A percentile compares a stretch with the other conserved stretches of the same genome.
Conservation (phyloP, 2,113 vertebrate species). For the Leptocoma aspasia region DNA sequence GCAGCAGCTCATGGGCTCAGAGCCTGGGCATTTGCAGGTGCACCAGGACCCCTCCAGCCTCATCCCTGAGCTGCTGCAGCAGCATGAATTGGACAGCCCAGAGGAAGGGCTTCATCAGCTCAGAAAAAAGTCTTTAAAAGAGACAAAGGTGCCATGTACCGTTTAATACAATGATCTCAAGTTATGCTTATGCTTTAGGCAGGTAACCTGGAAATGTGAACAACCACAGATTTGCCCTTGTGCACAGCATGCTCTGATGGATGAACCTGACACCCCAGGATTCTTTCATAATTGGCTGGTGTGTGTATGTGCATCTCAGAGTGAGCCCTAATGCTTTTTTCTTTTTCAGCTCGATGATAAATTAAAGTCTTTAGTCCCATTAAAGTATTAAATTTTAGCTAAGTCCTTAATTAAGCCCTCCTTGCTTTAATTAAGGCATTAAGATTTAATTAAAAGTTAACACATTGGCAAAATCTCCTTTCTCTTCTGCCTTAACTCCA, state of each 20-base stretch:
- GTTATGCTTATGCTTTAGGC: background rate
- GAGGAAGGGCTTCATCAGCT: background rate
- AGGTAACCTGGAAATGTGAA: background rate
- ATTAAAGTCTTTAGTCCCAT: constrained; percentile 70
- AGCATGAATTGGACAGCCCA: background rate
- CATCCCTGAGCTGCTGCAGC: background rate
- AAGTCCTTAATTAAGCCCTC: constrained; percentile 66
- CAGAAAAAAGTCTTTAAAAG: background rate
- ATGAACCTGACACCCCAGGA: constrained; percentile 17
- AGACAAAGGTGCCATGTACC: background rate
- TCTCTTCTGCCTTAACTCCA: background rate
- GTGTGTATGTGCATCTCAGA: background rate
- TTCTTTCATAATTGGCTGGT: constrained; percentile 51
- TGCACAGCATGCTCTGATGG: background rate
- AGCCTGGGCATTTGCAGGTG: background rate
- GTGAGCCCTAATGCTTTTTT: background rate
- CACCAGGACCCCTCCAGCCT: background rate
- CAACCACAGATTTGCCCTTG: background rate
- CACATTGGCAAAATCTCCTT: constrained; percentile 37
- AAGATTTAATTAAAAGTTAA: constrained; percentile 56
- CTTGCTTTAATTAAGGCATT: constrained; percentile 64
- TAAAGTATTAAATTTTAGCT: constrained; percentile 70
- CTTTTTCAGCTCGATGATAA: constrained; percentile 22
- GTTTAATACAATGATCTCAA: background rate
- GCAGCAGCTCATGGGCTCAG: rapidly evolving